A percentile compares a stretch with the other conserved stretches of the same genome.
Conservation (phyloP, 2,113 vertebrate species). For the Coregonus clupeaformis region DNA sequence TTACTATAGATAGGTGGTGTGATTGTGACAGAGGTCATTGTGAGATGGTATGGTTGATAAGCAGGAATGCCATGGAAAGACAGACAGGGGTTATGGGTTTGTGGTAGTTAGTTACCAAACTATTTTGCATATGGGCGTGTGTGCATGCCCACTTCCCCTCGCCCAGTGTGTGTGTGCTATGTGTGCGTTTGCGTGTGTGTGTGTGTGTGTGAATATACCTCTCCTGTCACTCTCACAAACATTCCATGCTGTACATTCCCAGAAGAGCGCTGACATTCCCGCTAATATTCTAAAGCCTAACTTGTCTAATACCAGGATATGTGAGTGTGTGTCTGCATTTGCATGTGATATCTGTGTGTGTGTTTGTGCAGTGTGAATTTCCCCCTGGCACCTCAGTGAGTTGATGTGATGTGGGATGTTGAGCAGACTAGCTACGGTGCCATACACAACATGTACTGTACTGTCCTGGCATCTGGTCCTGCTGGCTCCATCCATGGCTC, state of each 20-base stretch:
- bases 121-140: background rate
- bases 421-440: background rate
- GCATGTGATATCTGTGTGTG: background rate
- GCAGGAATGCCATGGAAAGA: background rate
- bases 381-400: background rate
- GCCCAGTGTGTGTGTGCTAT: background rate
- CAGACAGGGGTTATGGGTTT: background rate
- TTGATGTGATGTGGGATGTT: background rate
- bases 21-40: background rate
- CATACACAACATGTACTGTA: too few species aligned
- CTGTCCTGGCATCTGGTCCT: too few species aligned
- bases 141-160: background rate
- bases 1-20: background rate
- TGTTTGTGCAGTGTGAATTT: background rate
- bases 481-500: background rate
- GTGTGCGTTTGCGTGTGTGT: slow-evolving; percentile 11
- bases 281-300: background rate
- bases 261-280: slow-evolving; percentile 4
- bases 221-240: background rate
- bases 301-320: background rate
- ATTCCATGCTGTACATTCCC: slow-evolving; percentile 8
- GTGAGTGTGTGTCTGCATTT: background rate
- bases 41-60: background rate
- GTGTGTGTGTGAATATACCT: slow-evolving; percentile 1
- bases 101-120: slow-evolving; percentile 4